Base-by-base conservation (phyloP, 1,140 invertebrate genomes). In the Colletes latitarsis region DNA sequence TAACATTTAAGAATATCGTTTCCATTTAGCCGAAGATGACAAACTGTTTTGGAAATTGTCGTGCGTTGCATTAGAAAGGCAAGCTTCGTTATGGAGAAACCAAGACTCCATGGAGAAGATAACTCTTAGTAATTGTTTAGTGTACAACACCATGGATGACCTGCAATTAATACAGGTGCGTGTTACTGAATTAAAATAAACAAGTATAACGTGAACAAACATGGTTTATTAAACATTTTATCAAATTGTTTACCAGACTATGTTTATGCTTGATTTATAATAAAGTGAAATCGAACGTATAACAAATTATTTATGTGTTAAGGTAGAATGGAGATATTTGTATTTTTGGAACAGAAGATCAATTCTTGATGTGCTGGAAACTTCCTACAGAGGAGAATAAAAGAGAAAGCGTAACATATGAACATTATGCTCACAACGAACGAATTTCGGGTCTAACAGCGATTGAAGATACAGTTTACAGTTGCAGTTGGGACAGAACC, bases 401-500 rank as follows among this genome's bases (percentile, higher is more conserved):
- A 30, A 67, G n/a, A 39, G 69, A 60, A 14, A 80, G 74, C 46
- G 73, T 69, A 5, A 78, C 71, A 8, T 70, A 71, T 14, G 82
- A 86, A 39, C 63, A 72, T 14, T 80, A 79, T 62, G 91, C 91
- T 10, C 92, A 93, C 68, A 74, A 89, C 9, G 92, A 92, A 77
- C 93, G 92, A 92, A 92, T 93, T 72, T 93, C 92, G 91, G 91
- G 91, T 74, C 75, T 93, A 46, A 88, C 90, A 19, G 80, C 89
- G 30, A 85, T 91, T 67, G 76, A 89, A 21, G 75, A 91, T 19
- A 92, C 81, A 62, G 58, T 93, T 46, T 93, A 92, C 68, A 93
- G 92, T 72, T 93, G 91, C 72, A 91, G 92, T 64, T 93, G 91
- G 91, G 92, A 93, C 82, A 69, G 85, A 49, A 88, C 72, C 0